Evolutionary conservation across 2,888 invertebrate species (phyloP).

Genomic region (Ectobius pallidus): DNA sequence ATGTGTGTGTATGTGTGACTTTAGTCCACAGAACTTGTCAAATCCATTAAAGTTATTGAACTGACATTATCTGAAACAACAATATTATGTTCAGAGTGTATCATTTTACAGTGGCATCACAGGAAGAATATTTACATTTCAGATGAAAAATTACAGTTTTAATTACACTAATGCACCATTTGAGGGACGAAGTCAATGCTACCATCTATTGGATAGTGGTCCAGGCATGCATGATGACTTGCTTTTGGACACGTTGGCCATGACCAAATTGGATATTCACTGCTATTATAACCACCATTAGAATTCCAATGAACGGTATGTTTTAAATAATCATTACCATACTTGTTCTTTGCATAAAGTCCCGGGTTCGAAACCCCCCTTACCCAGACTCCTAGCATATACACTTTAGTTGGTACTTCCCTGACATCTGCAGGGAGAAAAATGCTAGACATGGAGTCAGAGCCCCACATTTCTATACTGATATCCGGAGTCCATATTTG

Average conservation of each 20-base stretch:
- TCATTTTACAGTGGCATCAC: too few species aligned
- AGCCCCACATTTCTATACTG: conserved; percentile 49
- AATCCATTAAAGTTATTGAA: too few species aligned
- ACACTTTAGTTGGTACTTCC: conserved; percentile 46
- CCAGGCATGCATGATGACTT: conserved; percentile 49
- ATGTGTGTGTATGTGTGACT: too few species aligned
- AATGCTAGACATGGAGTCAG: conserved; percentile 47
- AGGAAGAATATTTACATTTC: not conserved
- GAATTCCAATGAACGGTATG: conserved; percentile 46
- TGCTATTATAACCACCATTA: not conserved
- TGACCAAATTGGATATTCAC: not conserved
- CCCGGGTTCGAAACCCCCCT: conserved; percentile 50
- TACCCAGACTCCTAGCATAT: conserved; percentile 49
- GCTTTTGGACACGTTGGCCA: conserved; percentile 47
- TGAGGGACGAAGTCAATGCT: conserved; percentile 47
- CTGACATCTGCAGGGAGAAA: conserved; percentile 41
- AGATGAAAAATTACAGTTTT: not conserved
- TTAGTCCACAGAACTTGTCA: too few species aligned
- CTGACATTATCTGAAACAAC: too few species aligned
- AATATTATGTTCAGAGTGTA: too few species aligned
- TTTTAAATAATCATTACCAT: conserved; percentile 49
- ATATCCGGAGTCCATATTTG: conserved; percentile 45
- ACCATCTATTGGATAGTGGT: conserved; percentile 49
- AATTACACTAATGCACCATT: conserved; percentile 10
- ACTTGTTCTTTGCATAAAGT: conserved; percentile 48